A percentile compares a stretch with the other conserved stretches of the same genome.
phyloP scores from a whole-genome alignment of 2,888 invertebrate species.

The Ophion obscuratus region DNA sequence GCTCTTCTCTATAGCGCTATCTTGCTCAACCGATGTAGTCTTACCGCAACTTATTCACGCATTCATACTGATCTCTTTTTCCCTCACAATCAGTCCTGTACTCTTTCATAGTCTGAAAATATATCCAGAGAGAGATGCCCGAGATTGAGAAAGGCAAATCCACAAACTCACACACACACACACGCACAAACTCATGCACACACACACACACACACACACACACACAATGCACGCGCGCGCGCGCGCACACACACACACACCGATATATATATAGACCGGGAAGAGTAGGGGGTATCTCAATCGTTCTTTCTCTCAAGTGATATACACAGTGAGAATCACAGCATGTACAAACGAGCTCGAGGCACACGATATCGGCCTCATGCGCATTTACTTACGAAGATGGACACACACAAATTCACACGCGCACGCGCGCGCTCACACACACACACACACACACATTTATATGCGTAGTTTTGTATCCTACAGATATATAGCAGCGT shows the following conservation, averaged over 20 bases:
- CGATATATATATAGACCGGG: not conserved
- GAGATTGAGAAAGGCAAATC: not conserved
- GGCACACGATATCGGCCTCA: constrained; percentile 48
- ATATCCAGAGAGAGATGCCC: constrained; percentile 4
- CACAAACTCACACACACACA: not conserved
- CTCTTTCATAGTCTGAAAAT: constrained; percentile 22
- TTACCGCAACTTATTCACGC: not conserved
- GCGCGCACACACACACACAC: not conserved
- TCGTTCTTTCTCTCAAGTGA: constrained; percentile 54
- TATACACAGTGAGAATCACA: constrained; percentile 46
- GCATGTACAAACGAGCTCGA: constrained; percentile 32
- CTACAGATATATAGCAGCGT: constrained; percentile 19
- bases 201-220: not conserved
- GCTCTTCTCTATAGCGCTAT: not conserved
- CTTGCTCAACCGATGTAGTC: not conserved
- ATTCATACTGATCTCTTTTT: constrained; percentile 30
- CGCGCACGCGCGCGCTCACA: not conserved
- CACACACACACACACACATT: not conserved
- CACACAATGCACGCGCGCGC: no score
- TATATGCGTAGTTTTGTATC: constrained; percentile 2
- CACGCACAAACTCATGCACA: not conserved
- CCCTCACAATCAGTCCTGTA: constrained; percentile 23
- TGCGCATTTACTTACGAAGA: constrained; percentile 59
- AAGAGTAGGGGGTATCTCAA: constrained; percentile 31
- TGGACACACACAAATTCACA: not conserved